phyloP scores from a whole-genome alignment of 2,797 vertebrate species.

The Anguilla megastoma region DNA sequence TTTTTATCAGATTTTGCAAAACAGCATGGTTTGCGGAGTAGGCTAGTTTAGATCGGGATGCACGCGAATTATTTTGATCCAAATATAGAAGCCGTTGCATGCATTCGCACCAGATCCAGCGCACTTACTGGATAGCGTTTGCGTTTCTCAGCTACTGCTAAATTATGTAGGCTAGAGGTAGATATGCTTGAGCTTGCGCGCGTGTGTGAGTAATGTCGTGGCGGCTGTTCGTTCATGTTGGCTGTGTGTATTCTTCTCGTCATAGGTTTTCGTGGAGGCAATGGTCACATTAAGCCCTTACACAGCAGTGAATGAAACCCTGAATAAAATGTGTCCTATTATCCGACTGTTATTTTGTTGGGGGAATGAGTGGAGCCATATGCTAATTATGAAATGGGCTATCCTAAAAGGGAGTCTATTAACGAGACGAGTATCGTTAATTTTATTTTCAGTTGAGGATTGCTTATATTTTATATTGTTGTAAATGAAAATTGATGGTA shows the following conservation, averaged over 20 bases:
- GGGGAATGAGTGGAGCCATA: neutral
- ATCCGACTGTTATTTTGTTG: no score
- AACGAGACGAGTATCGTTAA: no score
- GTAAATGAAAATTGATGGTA: no score
- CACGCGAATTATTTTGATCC: neutral
- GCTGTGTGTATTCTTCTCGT: neutral
- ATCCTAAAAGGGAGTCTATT: no score
- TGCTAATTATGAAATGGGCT: neutral
- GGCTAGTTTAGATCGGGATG: neutral
- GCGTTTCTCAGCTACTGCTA: neutral
- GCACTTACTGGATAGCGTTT: neutral
- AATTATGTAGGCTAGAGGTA: neutral
- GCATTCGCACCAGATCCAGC: neutral
- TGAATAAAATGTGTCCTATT: neutral
- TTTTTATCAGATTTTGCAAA: neutral
- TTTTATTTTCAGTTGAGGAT: no score
- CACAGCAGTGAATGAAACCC: no score
- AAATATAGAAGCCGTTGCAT: neutral
- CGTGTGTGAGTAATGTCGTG: neutral
- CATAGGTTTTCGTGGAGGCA: neutral
- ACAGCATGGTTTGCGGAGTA: neutral
- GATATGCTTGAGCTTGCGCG: neutral
- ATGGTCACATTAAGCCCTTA: no score
- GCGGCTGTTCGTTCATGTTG: neutral
- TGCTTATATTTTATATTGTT: no score